Evolutionary conservation across 2,113 vertebrate genomes (phyloP).

Genomic region (Lutjanus erythropterus): DNA sequence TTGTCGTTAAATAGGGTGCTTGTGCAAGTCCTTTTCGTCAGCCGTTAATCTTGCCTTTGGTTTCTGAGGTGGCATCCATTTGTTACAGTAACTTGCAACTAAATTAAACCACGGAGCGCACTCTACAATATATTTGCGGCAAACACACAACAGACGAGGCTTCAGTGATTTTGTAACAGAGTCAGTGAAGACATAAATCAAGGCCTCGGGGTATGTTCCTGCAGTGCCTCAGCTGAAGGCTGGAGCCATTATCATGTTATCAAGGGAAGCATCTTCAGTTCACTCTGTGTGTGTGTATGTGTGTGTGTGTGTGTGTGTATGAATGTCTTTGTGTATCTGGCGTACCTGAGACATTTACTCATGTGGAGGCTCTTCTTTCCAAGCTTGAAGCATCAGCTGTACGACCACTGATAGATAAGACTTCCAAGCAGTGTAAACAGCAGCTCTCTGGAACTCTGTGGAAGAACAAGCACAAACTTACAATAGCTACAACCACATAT

Average conservation of each 20-base stretch:
- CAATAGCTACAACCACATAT: no score
- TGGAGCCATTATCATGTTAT: conserved; percentile 10
- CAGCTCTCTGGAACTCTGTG: no score
- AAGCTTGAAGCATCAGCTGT: not conserved
- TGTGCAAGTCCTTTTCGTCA: not conserved
- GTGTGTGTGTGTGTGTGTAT: not conserved
- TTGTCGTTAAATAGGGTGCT: not conserved
- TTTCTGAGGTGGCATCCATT: not conserved
- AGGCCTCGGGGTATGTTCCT: not conserved
- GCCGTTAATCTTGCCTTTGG: not conserved
- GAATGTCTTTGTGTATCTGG: not conserved
- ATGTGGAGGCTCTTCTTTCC: not conserved
- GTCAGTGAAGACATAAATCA: conserved; percentile 22
- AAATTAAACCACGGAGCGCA: no score
- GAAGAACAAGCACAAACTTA: no score
- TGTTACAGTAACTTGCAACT: not conserved
- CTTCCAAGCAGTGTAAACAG: no score
- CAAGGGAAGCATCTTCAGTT: conserved; percentile 1
- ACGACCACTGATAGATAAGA: no score
- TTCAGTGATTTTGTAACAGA: not conserved
- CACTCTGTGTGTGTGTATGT: not conserved
- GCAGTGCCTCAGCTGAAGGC: not conserved
- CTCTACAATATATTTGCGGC: not conserved
- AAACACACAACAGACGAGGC: not conserved
- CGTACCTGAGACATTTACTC: conserved; percentile 8